Evolutionary conservation across 2,797 vertebrate species (phyloP).

Genomic region (Ctenopoma multispine): DNA sequence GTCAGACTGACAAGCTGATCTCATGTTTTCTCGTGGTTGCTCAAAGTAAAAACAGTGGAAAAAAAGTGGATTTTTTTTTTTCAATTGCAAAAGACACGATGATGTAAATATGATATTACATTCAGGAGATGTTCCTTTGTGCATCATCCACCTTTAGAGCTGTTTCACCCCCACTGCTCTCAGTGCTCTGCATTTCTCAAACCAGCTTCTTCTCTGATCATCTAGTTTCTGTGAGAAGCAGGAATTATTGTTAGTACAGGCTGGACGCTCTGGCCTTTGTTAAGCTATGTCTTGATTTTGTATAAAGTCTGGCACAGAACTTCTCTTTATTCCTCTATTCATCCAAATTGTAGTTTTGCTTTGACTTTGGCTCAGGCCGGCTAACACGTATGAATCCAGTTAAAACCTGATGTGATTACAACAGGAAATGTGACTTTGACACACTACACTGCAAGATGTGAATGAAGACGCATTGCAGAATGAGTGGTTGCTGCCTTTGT

Average conservation of each 20-base stretch:
- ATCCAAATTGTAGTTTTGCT: conserved; percentile 5
- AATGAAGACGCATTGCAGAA: conserved; percentile 20
- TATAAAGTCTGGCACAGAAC: conserved; percentile 5
- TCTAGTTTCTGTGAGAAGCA: conserved; percentile 1
- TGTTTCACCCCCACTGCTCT: not conserved
- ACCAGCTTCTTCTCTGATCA: not conserved
- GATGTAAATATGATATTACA: conserved; percentile 7
- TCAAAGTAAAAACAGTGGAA: no score
- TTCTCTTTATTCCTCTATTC: not conserved
- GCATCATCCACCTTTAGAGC: not conserved
- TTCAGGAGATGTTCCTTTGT: not conserved
- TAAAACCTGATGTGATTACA: conserved; percentile 41
- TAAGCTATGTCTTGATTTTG: conserved; percentile 11
- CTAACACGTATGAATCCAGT: conserved; percentile 12
- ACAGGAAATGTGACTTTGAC: conserved; percentile 70
- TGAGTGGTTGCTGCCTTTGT: conserved; percentile 6
- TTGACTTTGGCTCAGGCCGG: conserved; percentile 3
- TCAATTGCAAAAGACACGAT: not conserved
- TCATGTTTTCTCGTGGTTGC: no score
- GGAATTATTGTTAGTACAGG: conserved; percentile 19
- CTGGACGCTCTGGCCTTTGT: conserved; percentile 2
- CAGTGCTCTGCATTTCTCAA: not conserved
- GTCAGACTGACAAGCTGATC: not conserved
- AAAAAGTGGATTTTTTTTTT: conserved; percentile 2
- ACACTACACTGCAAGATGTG: conserved; percentile 44